These are phyloP conservation scores for Diadumene lineata DNA, from an alignment of 92 coral and sea anemone species.

Conservation along the genomic window DNA sequence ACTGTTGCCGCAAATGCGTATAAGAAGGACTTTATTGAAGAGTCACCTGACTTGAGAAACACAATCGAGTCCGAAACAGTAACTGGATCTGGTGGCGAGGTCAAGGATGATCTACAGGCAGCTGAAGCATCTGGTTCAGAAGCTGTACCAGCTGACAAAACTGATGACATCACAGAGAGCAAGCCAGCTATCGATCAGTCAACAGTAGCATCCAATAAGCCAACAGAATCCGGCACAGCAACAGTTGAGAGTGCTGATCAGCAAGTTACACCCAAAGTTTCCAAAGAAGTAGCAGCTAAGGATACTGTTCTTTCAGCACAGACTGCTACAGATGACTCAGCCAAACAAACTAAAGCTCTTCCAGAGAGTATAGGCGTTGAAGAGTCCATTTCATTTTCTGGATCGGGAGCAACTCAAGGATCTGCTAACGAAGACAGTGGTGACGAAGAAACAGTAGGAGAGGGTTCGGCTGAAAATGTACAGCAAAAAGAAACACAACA, in stretches of 20 bases:
- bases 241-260: conserved; percentile 27
- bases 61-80: conserved; percentile 43
- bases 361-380: conserved; percentile 67
- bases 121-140: conserved; percentile 60
- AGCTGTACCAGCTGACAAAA: conserved; percentile 36
- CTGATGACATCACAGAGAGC: no score
- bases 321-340: conserved; percentile 4
- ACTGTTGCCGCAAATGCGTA: background rate
- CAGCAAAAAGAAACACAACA: no score
- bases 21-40: conserved; percentile 29
- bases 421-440: conserved; percentile 40
- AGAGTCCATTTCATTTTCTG: conserved; percentile 70
- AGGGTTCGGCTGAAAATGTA: conserved; percentile 24
- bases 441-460: conserved; percentile 49
- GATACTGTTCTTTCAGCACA: conserved; percentile 4
- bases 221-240: conserved; percentile 47
- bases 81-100: conserved; percentile 64
- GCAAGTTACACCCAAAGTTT: background rate
- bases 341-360: conserved; percentile 28
- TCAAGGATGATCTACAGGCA: conserved; percentile 47
- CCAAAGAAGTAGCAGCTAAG: background rate
- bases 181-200: no score
- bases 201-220: conserved; percentile 17
- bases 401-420: conserved; percentile 66
- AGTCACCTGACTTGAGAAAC: conserved; percentile 5